Evolutionary conservation across 2,797 vertebrate genomes (phyloP).

Genomic region (Picus viridis): DNA sequence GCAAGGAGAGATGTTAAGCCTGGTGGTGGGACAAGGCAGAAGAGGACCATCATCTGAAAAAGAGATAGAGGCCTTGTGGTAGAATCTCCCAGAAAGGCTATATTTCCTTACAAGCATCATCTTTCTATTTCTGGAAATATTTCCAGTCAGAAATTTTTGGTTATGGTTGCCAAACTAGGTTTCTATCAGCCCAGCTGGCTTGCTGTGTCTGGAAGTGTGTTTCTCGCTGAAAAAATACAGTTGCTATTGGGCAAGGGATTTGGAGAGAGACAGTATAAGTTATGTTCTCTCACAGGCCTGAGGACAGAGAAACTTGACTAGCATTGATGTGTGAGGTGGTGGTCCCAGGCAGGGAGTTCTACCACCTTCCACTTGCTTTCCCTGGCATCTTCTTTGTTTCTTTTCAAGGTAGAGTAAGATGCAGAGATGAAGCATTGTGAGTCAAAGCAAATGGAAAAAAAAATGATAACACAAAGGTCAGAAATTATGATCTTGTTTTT

Average conservation of each 20-base stretch:
- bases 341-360: not conserved
- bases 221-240: not conserved
- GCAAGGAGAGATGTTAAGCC: rapidly evolving
- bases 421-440: not conserved
- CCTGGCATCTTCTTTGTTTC: not conserved
- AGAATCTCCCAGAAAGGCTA: not conserved
- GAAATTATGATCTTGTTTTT: not conserved
- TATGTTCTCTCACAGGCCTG: rapidly evolving
- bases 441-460: not conserved
- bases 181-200: not conserved
- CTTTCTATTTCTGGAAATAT: not conserved
- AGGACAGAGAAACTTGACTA: not conserved
- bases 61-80: not conserved
- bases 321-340: not conserved
- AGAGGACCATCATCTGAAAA: not conserved
- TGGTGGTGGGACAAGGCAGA: not conserved
- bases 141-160: not conserved
- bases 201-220: not conserved
- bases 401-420: not conserved
- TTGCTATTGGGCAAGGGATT: not conserved
- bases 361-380: rapidly evolving
- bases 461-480: not conserved
- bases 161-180: not conserved
- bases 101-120: not conserved
- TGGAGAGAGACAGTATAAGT: not conserved